Conservation (phyloP, 2,888 invertebrate genomes). For the Scaptomyza reducta region DNA sequence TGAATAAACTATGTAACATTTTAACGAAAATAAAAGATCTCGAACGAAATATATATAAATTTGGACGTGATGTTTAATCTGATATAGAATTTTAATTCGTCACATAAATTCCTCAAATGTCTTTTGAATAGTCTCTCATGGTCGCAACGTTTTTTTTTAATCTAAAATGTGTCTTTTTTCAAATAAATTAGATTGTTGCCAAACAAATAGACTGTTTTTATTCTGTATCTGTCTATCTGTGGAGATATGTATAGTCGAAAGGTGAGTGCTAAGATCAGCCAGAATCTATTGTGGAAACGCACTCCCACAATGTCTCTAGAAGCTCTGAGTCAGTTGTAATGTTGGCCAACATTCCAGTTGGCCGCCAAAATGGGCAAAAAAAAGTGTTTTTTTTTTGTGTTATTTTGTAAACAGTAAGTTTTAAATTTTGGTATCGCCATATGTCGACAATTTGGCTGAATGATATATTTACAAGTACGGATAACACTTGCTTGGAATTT, state of each 20-base stretch:
- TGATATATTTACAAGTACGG: constrained; percentile 59
- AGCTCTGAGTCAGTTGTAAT: constrained; percentile 39
- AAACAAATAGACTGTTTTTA: constrained; percentile 46
- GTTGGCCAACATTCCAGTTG: constrained; percentile 49
- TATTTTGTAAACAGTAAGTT: constrained; percentile 58
- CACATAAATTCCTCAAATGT: constrained; percentile 29
- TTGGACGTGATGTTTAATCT: constrained; percentile 9
- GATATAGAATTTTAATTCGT: constrained; percentile 25
- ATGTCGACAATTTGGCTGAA: constrained; percentile 54
- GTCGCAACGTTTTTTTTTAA: constrained; percentile 53
- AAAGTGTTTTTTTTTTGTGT: background rate
- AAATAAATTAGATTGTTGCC: constrained; percentile 50
- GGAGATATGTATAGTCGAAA: constrained; percentile 33
- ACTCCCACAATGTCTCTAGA: constrained; percentile 7
- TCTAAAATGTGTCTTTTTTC: constrained; percentile 42
- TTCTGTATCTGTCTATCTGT: constrained; percentile 35
- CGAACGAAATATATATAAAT: background rate
- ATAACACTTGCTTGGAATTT: constrained; percentile 49
- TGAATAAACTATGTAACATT: too few relatives aligned
- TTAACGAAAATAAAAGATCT: background rate
- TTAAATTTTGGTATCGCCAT: constrained; percentile 39
- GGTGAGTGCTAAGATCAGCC: constrained; percentile 53
- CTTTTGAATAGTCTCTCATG: constrained; percentile 24
- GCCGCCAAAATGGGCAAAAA: constrained; percentile 33
- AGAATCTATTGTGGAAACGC: constrained; percentile 45